Evolutionary conservation across 2,797 vertebrate genomes (phyloP).

Genomic region (Holocentrus rufus): DNA sequence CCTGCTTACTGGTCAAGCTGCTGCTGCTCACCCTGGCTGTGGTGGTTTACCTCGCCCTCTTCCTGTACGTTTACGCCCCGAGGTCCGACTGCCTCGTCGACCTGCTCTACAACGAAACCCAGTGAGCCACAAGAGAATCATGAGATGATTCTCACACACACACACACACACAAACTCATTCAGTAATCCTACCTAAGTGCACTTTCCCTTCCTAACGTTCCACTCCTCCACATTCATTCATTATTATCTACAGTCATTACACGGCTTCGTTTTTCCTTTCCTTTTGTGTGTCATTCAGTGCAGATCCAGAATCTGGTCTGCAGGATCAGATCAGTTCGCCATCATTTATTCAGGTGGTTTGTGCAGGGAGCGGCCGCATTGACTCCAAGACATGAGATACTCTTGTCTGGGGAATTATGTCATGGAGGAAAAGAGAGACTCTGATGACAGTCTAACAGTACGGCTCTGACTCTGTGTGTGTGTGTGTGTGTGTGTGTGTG

Average conservation of each 20-base stretch:
- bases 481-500: slow-evolving; percentile 7
- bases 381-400: slow-evolving; percentile 35
- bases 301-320: slow-evolving; percentile 53
- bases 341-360: slow-evolving; percentile 66
- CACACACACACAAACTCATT: not conserved
- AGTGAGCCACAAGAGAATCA: slow-evolving; percentile 64
- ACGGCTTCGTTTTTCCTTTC: slow-evolving; percentile 49
- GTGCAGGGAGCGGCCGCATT: slow-evolving; percentile 7
- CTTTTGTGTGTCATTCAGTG: slow-evolving; percentile 44
- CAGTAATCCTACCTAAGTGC: slow-evolving; percentile 8
- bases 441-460: not conserved
- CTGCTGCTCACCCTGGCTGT: slow-evolving; percentile 88
- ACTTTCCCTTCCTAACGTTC: slow-evolving; percentile 8
- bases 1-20: slow-evolving; percentile 84
- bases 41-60: slow-evolving; percentile 87
- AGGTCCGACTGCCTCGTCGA: slow-evolving; percentile 81
- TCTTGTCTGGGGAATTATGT: slow-evolving; percentile 30
- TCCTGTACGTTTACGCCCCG: slow-evolving; percentile 82
- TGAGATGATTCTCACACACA: not conserved
- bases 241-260: slow-evolving; percentile 4
- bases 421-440: not conserved
- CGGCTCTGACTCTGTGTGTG: not conserved
- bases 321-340: slow-evolving; percentile 60
- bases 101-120: slow-evolving; percentile 74
- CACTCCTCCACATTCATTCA: slow-evolving; percentile 28